These are phyloP conservation scores for Nestor notabilis DNA, from an alignment of 2,113 vertebrate genomes.

Conservation along the genomic window DNA sequence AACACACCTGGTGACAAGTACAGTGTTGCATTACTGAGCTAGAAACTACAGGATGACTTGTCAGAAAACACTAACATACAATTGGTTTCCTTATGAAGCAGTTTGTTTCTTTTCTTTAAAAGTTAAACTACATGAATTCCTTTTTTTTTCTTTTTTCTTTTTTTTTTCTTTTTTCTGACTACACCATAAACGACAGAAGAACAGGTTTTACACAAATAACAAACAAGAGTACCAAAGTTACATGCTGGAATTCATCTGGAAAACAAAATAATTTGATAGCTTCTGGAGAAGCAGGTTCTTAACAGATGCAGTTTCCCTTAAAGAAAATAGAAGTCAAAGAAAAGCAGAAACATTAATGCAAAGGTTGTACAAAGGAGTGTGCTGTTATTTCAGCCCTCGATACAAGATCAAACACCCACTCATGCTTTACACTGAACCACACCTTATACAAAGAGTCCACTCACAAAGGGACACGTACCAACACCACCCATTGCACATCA, in stretches of 20 bases:
- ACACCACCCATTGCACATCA: constrained; percentile 46
- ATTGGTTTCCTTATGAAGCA: constrained; percentile 80
- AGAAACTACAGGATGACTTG: constrained; percentile 81
- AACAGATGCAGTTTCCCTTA: constrained; percentile 63
- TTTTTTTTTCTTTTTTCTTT: constrained; percentile 40
- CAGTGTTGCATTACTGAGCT: constrained; percentile 81
- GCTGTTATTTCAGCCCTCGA: constrained; percentile 56
- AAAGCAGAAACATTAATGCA: constrained; percentile 50
- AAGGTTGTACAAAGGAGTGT: constrained; percentile 56
- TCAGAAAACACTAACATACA: constrained; percentile 78
- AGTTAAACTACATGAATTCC: constrained; percentile 78
- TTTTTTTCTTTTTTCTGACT: constrained; percentile 26
- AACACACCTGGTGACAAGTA: constrained; percentile 80
- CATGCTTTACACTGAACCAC: constrained; percentile 61
- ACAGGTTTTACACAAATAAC: constrained; percentile 82
- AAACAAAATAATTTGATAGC: constrained; percentile 51
- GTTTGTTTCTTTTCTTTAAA: constrained; percentile 70
- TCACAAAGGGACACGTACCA: constrained; percentile 60
- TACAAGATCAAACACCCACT: constrained; percentile 47
- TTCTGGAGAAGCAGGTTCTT: constrained; percentile 62
- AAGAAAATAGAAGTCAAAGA: constrained; percentile 54
- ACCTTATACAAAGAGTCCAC: constrained; percentile 51
- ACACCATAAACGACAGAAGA: constrained; percentile 82
- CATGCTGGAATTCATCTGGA: constrained; percentile 82
- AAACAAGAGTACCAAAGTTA: constrained; percentile 82